These are phyloP conservation scores for Antigone vipio DNA, from an alignment of 2,113 vertebrate genomes.

Conservation along the genomic window DNA sequence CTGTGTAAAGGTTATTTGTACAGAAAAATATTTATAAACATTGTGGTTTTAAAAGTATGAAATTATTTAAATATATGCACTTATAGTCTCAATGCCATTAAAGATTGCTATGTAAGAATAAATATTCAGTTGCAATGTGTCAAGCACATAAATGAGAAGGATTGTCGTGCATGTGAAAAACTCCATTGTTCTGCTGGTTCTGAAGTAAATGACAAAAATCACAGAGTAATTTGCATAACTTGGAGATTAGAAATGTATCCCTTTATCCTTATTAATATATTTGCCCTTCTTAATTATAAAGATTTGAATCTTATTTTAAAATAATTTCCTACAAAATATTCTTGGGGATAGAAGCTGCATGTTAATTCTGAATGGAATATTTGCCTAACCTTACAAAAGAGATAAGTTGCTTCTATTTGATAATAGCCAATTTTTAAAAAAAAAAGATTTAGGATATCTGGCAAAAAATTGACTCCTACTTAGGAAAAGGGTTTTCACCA, in stretches of 20 bases:
- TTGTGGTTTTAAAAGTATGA: not conserved
- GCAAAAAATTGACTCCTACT: slow-evolving; percentile 20
- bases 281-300: slow-evolving; percentile 81
- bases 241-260: slow-evolving; percentile 77
- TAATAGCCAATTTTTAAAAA: slow-evolving; percentile 55
- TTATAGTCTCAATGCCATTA: not conserved
- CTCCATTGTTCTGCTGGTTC: slow-evolving; percentile 73
- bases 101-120: slow-evolving; percentile 11
- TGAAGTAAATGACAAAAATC: slow-evolving; percentile 76
- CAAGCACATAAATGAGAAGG: slow-evolving; percentile 56
- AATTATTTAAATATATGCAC: not conserved
- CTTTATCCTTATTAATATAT: slow-evolving; percentile 81
- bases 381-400: slow-evolving; percentile 70
- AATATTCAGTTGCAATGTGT: slow-evolving; percentile 40
- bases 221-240: slow-evolving; percentile 77
- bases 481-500: slow-evolving; percentile 27
- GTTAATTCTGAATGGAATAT: slow-evolving; percentile 70
- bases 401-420: slow-evolving; percentile 72
- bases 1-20: not conserved
- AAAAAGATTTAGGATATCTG: slow-evolving; percentile 32
- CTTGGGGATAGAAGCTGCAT: slow-evolving; percentile 68
- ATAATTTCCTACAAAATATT: slow-evolving; percentile 77
- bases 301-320: slow-evolving; percentile 80
- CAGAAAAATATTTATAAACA: not conserved
- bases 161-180: slow-evolving; percentile 55